A percentile compares a stretch with the other conserved stretches of the same genome.
Conservation (phyloP, 2,113 vertebrate genomes). For the Channa argus region DNA sequence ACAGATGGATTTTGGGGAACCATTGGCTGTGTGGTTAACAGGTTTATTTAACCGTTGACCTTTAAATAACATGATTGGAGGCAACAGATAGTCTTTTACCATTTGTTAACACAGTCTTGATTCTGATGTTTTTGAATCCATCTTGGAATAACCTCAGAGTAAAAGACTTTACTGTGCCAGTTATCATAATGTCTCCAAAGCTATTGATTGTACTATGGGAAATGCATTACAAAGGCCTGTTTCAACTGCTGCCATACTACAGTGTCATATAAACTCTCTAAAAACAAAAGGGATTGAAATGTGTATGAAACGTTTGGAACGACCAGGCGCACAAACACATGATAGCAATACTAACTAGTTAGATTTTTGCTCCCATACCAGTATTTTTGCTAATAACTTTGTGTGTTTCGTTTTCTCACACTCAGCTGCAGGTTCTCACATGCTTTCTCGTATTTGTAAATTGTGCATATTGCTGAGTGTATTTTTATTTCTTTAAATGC, state of each 20-base stretch:
- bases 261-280: constrained; percentile 22
- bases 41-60: background rate
- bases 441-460: background rate
- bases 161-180: constrained; percentile 4
- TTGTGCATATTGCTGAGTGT: constrained; percentile 21
- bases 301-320: constrained; percentile 4
- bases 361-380: background rate
- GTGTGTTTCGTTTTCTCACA: constrained; percentile 26
- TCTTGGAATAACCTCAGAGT: background rate
- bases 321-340: background rate
- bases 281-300: constrained; percentile 58
- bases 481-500: constrained; percentile 11
- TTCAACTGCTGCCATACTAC: background rate
- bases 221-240: background rate
- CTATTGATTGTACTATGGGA: constrained; percentile 2
- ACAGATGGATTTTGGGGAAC: background rate
- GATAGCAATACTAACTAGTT: background rate
- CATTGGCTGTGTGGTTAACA: background rate
- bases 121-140: background rate
- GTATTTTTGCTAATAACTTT: constrained; percentile 36
- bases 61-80: background rate
- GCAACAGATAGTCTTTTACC: background rate
- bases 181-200: constrained; percentile 8
- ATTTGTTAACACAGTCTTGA: background rate
- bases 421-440: background rate